phyloP scores from a whole-genome alignment of 2,113 vertebrate genomes.

The Triplophysa rosa region DNA sequence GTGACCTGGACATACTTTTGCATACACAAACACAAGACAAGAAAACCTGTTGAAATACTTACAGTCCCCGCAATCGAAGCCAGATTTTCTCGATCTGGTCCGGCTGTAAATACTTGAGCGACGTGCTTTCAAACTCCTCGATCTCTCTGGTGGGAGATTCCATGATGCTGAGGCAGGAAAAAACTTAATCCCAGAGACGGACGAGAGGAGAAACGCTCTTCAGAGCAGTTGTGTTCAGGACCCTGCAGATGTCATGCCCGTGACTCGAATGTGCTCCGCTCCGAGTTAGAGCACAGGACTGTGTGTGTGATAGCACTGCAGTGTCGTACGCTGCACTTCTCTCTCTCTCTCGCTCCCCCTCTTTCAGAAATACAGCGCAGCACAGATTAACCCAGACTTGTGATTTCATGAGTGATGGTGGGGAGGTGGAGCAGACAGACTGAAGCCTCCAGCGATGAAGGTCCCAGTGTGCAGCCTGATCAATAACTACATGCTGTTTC shows the following conservation, averaged over 20 bases:
- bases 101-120: slow-evolving; percentile 94
- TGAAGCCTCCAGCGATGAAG: slow-evolving; percentile 7
- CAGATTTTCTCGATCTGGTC: slow-evolving; percentile 99
- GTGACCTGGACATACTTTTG: neutral
- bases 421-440: slow-evolving; percentile 22
- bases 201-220: slow-evolving; percentile 52
- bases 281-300: slow-evolving; percentile 11
- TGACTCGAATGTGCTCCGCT: slow-evolving; percentile 32
- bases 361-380: slow-evolving; percentile 67
- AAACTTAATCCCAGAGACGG: slow-evolving; percentile 47
- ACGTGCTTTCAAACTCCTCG: slow-evolving; percentile 99
- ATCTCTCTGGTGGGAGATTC: slow-evolving; percentile 99
- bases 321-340: neutral
- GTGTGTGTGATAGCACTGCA: slow-evolving; percentile 36
- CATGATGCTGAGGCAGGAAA: slow-evolving; percentile 74
- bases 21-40: slow-evolving; percentile 34
- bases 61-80: slow-evolving; percentile 97
- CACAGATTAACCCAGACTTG: slow-evolving; percentile 66
- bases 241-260: slow-evolving; percentile 53
- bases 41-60: slow-evolving; percentile 76
- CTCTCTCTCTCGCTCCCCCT: slow-evolving; percentile 40
- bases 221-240: slow-evolving; percentile 57
- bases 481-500: slow-evolving; percentile 12
- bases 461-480: slow-evolving; percentile 3
- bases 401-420: slow-evolving; percentile 49